Evolutionary conservation across 1,140 invertebrate species (phyloP), one percentile per base, ranked within the genome.

Genomic region (Calliphora vicina): DNA sequence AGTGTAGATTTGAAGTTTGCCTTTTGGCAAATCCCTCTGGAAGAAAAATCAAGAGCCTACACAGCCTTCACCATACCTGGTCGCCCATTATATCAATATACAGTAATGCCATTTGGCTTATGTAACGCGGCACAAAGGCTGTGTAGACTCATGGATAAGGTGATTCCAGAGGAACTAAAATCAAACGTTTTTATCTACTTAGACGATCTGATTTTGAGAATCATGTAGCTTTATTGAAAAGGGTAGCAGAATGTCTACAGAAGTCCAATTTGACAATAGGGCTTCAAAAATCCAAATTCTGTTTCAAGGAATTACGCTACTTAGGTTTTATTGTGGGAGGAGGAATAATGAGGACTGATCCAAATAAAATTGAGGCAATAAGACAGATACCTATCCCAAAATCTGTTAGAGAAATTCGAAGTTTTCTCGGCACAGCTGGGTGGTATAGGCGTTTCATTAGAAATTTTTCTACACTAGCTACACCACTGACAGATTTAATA

Each of bases 31-130:
- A 35, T 35, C 29, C 29, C 29, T 35, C 29, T 35, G 29, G 29
- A 35, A 35, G 29, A 35, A 35, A 35, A 35, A 35, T 35, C 29
- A 35, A 35, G 29, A 35, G 29, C 29, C 29, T 4, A 91, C 61
- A 92, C 91, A 1, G 91, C 91, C 3, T 92, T 92, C 84, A 87
- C 89, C 6, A 90, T 91, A 2, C 89, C 88, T n/a, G 88, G 88
- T 29, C 86, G 87, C 81, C 89, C 89, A 6, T 84, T 90, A 23
- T 91, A 86, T 82, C 74, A 83, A 25, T 83, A 80, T 57, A 80
- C 26, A 17, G 76, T 80, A n/a, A 83, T 80, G 74, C 74, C 74
- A 3, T 83, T 83, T 35, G 29, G 29, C 8, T 35, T 35, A 35
- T 35, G 29, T 35, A 35, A 35, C 29, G 29, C 29, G 29, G 29